These are phyloP conservation scores for Anguilla marmorata DNA, from an alignment of 2,797 vertebrate genomes.

Conservation along the genomic window DNA sequence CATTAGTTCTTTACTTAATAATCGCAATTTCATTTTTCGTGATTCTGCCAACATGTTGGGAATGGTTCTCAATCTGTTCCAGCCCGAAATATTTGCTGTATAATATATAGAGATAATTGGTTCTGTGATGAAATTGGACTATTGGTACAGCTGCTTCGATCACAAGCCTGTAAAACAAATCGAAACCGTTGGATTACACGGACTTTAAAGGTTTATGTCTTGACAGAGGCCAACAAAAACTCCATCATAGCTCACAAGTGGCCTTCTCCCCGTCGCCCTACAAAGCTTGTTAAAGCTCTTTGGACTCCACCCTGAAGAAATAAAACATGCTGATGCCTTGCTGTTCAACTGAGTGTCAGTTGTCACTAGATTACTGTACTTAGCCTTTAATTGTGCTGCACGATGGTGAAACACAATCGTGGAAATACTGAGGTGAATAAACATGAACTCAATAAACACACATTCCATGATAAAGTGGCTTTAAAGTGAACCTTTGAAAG, in stretches of 20 bases:
- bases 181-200: neutral
- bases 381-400: neutral
- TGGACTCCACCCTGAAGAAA: conserved; percentile 1
- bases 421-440: neutral
- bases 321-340: conserved; percentile 6
- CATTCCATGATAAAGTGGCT: no score
- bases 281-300: neutral
- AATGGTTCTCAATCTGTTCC: neutral
- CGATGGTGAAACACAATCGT: neutral
- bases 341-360: neutral
- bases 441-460: neutral
- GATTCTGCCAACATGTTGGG: neutral
- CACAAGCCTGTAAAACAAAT: neutral
- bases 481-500: neutral
- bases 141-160: neutral
- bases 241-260: neutral
- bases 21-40: neutral
- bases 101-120: neutral
- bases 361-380: neutral
- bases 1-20: neutral
- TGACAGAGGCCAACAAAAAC: neutral
- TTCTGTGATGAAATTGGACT: neutral
- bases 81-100: neutral
- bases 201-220: neutral
- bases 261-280: neutral